Evolutionary conservation across 2,888 invertebrate species (phyloP), one percentile per base, ranked within the genome.

Genomic region (Asteroscopus sphinx): DNA sequence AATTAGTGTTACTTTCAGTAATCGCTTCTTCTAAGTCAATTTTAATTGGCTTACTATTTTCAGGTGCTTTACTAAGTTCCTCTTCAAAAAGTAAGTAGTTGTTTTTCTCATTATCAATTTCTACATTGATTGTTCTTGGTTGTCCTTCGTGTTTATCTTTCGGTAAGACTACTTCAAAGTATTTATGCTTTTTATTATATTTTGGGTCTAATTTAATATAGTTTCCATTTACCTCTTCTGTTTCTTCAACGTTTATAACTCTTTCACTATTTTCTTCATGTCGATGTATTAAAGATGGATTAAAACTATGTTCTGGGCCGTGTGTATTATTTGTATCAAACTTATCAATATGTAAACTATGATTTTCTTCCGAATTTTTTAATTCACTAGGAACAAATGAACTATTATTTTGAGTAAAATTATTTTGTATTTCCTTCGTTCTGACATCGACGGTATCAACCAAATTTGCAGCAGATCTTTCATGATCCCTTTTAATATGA

Each of bases 111-210:
- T 7, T 6, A 15, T 63, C 28, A 5, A 69, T 7, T 9, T 67
- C 44, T 1, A 67, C 57, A 7, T 67, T 48, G 12, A 64, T 64
- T 7, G 58, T 67, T 26, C 39, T 64, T 9, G 42, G 40, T n/a
- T 45, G 26, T 3, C 58, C 70, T 3, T 17, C 26, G 5, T 13
- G 1, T 8, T 35, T 7, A 0, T 64, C 37, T 52, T 49, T 37
- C 1, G 66, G 52, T 12, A 67, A 8, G 16, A 49, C 48, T 3
- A 67, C 35, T 6, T 68, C 68, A n/a, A 46, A 71, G 25, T 54
- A 55, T 52, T 7, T 41, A 26, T 36, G 40, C 0, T 48, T 7
- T 1, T 48, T 11, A 17, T 71, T 45, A 16, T 26, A 41, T 8
- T 45, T 37, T 6, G 65, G 40, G 1, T 15, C 2, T 12, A 53